Percentiles rank a stretch among this genome's conserved stretches.
Conservation (phyloP, 2,113 vertebrate species). For the Hippocampus mohnikei region DNA sequence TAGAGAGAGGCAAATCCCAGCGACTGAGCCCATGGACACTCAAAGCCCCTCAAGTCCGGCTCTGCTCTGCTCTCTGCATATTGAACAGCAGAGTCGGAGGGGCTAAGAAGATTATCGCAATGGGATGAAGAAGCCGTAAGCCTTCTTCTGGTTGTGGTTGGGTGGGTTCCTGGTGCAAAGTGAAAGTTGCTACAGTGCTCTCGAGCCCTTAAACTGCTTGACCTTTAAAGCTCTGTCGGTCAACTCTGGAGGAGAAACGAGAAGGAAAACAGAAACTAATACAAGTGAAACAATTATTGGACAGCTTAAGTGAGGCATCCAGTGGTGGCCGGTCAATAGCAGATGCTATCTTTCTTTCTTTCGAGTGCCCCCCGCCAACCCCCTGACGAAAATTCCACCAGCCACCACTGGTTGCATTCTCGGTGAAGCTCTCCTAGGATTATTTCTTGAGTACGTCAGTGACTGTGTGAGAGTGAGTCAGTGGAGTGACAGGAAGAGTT, state of each 20-base stretch:
- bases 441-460: constrained; percentile 14
- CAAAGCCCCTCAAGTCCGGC: constrained; percentile 58
- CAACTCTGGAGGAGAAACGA: constrained; percentile 25
- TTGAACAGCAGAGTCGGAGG: constrained; percentile 61
- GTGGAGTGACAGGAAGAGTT: constrained; percentile 77
- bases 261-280: constrained; percentile 18
- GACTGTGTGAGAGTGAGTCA: constrained; percentile 44
- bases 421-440: constrained; percentile 5
- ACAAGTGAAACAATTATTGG: constrained; percentile 15
- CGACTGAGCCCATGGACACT: constrained; percentile 47
- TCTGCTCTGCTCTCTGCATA: constrained; percentile 60
- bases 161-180: constrained; percentile 36
- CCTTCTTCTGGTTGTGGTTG: constrained; percentile 57
- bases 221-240: constrained; percentile 55
- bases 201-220: constrained; percentile 60
- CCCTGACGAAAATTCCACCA: too few relatives aligned
- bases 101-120: constrained; percentile 76
- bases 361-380: too few relatives aligned
- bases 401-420: background rate
- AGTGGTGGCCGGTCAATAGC: background rate
- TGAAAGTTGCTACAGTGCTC: constrained; percentile 55
- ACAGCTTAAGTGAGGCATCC: constrained; percentile 7
- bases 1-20: constrained; percentile 48
- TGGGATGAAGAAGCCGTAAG: constrained; percentile 74
- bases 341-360: too few relatives aligned